Conservation (phyloP, 2,888 invertebrate genomes). For the Entomobrya proxima region DNA sequence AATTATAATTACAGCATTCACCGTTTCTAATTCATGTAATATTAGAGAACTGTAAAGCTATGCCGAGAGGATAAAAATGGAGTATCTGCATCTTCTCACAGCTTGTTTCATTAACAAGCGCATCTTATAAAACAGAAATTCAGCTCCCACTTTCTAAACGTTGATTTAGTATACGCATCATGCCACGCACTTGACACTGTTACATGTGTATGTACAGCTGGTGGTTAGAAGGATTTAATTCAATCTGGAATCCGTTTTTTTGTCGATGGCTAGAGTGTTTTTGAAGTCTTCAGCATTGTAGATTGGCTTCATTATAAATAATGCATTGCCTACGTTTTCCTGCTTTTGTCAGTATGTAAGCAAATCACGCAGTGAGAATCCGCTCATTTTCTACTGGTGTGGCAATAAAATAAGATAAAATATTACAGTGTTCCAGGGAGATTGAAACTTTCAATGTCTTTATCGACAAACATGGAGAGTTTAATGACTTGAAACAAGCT, state of each 20-base stretch:
- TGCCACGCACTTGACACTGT: neutral
- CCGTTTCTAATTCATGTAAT: neutral
- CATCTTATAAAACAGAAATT: no score
- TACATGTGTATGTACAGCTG: neutral
- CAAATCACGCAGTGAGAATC: slow-evolving; percentile 22
- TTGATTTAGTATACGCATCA: neutral
- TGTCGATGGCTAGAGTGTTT: neutral
- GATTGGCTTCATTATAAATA: neutral
- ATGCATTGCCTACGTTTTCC: neutral
- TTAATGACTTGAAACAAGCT: slow-evolving; percentile 66
- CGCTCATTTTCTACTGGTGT: slow-evolving; percentile 54
- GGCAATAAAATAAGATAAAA: slow-evolving; percentile 63
- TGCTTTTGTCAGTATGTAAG: neutral
- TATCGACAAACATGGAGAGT: slow-evolving; percentile 67
- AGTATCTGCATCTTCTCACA: neutral
- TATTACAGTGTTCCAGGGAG: slow-evolving; percentile 40
- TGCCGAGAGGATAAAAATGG: neutral
- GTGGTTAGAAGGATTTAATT: neutral
- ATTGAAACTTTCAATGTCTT: slow-evolving; percentile 65
- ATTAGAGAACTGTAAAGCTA: neutral
- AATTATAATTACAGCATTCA: slow-evolving; percentile 8
- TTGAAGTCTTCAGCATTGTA: neutral
- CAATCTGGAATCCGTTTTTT: slow-evolving; percentile 15
- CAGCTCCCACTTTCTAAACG: no score
- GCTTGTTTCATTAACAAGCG: slow-evolving; percentile 6